Conservation (phyloP, 1,140 invertebrate genomes). For the Dinothrombium tinctorium region DNA sequence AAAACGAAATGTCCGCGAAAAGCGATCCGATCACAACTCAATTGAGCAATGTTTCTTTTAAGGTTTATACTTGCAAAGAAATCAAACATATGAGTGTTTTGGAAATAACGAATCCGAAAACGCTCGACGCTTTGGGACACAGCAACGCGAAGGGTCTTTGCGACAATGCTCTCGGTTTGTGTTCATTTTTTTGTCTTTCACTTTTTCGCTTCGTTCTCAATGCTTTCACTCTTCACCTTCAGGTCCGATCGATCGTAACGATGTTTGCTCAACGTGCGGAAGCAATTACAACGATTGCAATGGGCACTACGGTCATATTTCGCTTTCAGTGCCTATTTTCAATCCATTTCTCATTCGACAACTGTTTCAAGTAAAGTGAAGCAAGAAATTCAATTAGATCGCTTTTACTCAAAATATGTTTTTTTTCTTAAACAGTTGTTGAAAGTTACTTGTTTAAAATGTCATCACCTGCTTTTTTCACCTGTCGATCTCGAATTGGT, state of each 20-base stretch:
- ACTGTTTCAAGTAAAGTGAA: slow-evolving; percentile 32
- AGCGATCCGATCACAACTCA: too few relatives aligned
- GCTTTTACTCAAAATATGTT: background rate
- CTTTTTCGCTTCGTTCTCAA: too few relatives aligned
- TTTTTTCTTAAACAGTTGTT: slow-evolving; percentile 23
- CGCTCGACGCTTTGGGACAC: too few relatives aligned
- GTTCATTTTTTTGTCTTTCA: too few relatives aligned
- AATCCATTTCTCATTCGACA: slow-evolving; percentile 71
- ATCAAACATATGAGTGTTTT: too few relatives aligned
- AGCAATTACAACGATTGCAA: slow-evolving; percentile 42
- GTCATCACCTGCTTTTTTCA: slow-evolving; percentile 21
- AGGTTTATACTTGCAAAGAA: too few relatives aligned
- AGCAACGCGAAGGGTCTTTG: too few relatives aligned
- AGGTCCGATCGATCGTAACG: slow-evolving; percentile 27
- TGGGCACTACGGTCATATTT: slow-evolving; percentile 87
- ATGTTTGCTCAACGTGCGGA: slow-evolving; percentile 58
- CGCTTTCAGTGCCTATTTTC: slow-evolving; percentile 62
- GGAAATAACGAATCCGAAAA: too few relatives aligned
- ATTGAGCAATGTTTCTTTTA: too few relatives aligned
- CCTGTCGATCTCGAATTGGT: slow-evolving; percentile 25
- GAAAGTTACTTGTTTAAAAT: slow-evolving; percentile 31
- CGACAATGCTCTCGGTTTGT: too few relatives aligned
- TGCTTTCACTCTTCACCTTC: slow-evolving; percentile 1
- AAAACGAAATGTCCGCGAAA: too few relatives aligned
- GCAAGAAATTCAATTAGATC: background rate